Evolutionary conservation across 2,888 invertebrate species (phyloP).

Genomic region (Hecatera dysodea): DNA sequence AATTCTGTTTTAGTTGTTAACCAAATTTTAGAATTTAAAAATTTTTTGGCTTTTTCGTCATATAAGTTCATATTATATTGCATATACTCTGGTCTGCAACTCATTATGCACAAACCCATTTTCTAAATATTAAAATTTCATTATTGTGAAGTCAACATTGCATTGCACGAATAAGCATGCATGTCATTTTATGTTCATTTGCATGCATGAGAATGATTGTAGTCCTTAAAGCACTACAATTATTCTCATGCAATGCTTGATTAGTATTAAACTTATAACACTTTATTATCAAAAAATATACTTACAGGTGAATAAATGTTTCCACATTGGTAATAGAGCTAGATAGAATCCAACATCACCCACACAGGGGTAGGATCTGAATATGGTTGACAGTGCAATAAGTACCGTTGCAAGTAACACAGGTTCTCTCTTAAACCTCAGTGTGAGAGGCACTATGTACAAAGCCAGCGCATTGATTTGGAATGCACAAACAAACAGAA

Average conservation of each 20-base stretch:
- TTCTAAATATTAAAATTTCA: background rate
- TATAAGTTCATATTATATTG: no score
- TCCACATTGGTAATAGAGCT: slow-evolving; percentile 97
- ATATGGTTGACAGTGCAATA: slow-evolving; percentile 96
- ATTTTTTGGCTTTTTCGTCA: no score
- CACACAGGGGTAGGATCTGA: slow-evolving; percentile 98
- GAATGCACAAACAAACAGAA: slow-evolving; percentile 98
- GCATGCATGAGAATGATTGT: no score
- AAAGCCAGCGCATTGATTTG: slow-evolving; percentile 98
- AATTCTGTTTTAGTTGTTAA: no score
- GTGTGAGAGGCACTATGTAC: slow-evolving; percentile 96
- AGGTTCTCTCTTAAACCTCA: slow-evolving; percentile 95
- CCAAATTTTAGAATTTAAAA: no score
- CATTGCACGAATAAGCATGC: background rate
- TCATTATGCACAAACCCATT: no score
- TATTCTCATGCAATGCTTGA: no score
- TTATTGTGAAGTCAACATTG: background rate
- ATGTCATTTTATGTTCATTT: no score
- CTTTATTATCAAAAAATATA: slow-evolving; percentile 59
- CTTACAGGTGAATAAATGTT: slow-evolving; percentile 96
- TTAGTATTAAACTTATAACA: no score
- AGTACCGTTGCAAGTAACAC: slow-evolving; percentile 95
- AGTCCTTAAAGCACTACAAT: no score
- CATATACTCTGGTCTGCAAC: no score
- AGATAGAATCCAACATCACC: slow-evolving; percentile 98